Evolutionary conservation across 2,113 vertebrate species (phyloP), one percentile per base, ranked within the genome.

Genomic region (Haliaeetus leucogaster): DNA sequence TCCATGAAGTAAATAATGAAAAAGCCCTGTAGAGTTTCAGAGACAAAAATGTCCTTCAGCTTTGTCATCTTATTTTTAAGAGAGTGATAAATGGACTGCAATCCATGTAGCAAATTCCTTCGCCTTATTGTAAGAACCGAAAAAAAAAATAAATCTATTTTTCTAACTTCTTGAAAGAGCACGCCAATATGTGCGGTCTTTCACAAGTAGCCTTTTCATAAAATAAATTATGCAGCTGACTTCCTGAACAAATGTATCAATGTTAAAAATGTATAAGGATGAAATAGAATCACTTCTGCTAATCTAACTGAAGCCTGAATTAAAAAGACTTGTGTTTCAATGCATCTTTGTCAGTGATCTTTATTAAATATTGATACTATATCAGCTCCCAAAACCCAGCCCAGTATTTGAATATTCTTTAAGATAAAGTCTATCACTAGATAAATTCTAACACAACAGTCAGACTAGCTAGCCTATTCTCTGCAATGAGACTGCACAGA

Each of bases 261-360:
- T 56, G 68, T 95, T 96, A 91, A 95, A 97, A 90, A 94, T 93
- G 79, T 72, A 72, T 42, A 43, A 43, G 42, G 42, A 43, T 43
- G 42, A 43, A 43, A 43, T 16, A 43, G 42, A 43, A 43, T 43
- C 42, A 43, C 42, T 43, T 43, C 42, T 43, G 42, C 42, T 43
- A 43, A 43, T 43, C 42, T 30, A 50, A 21, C 20, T 47, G 47
- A 47, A 47, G 47, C 47, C 47, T 47, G 47, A 47, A 47, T 47
- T 47, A 21, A 47, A 47, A 21, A 47, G 38, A 36, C 36, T 36
- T 36, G 36, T 36, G 36, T 36, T 36, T 36, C 36, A 36, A 36
- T 36, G 36, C 36, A 36, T 36, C 36, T 36, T 36, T 36, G 36
- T 36, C 36, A 36, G 36, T 36, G 36, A 36, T 36, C 36, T 36